phyloP scores from a whole-genome alignment of 1,140 invertebrate species.

The Heterodera carotae region DNA sequence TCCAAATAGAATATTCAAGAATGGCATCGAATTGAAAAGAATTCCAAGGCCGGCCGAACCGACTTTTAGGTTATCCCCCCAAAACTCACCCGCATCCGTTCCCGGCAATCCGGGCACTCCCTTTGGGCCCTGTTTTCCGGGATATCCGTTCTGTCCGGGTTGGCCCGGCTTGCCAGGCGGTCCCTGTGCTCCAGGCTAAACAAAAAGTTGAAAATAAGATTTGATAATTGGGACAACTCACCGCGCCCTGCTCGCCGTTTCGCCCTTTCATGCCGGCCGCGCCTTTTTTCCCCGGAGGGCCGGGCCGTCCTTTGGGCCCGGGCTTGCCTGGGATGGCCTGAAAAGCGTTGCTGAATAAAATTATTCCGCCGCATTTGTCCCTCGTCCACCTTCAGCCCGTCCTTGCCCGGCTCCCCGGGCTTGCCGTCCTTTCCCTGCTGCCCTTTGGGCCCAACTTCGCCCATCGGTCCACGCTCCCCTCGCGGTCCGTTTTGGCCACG shows the following conservation, averaged over 20 bases:
- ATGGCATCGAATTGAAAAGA: background rate
- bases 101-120: slow-evolving; percentile 15
- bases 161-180: slow-evolving; percentile 29
- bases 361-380: background rate
- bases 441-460: slow-evolving; percentile 26
- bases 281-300: slow-evolving; percentile 26
- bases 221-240: background rate
- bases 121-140: slow-evolving; percentile 15
- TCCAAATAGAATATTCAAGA: no score
- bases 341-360: background rate
- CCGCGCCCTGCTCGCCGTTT: slow-evolving; percentile 21
- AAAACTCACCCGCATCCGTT: slow-evolving; percentile 12
- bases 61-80: background rate
- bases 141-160: slow-evolving; percentile 18
- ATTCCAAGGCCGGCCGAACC: background rate
- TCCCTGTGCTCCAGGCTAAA: slow-evolving; percentile 29
- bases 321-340: slow-evolving; percentile 10
- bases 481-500: slow-evolving; percentile 20
- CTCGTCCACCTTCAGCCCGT: background rate
- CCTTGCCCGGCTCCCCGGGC: background rate
- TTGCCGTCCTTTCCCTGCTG: slow-evolving; percentile 26
- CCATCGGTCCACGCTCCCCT: slow-evolving; percentile 20
- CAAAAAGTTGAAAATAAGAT: background rate
- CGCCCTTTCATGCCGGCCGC: slow-evolving; percentile 11
- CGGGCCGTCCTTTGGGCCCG: slow-evolving; percentile 30